A percentile compares a stretch with the other conserved stretches of the same genome.
Evolutionary conservation across 2,888 invertebrate species (phyloP).

Genomic region (Eupithecia tripunctaria): DNA sequence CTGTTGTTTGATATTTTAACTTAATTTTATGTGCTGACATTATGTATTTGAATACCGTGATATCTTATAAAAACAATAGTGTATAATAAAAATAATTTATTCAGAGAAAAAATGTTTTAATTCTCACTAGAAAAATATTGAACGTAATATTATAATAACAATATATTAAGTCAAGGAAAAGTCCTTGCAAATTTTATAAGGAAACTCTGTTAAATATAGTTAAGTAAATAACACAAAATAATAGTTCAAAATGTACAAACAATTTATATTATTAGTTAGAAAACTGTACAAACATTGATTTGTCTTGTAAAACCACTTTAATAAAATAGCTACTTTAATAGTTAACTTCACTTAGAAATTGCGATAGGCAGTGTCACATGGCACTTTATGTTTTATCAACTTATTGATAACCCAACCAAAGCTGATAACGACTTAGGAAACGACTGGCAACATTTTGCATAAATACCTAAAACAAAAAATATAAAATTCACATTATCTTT

Average conservation of each 20-base stretch:
- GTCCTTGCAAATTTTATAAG: constrained; percentile 21
- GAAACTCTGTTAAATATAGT: constrained; percentile 18
- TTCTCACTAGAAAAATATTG: constrained; percentile 47
- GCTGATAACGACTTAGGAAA: constrained; percentile 77
- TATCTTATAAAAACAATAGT: constrained; percentile 37
- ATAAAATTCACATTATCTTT: constrained; percentile 54
- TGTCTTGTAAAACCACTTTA: constrained; percentile 27
- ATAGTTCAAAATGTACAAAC: constrained; percentile 34
- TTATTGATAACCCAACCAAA: constrained; percentile 79
- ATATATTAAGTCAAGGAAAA: constrained; percentile 31
- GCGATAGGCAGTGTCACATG: constrained; percentile 81
- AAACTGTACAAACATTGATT: constrained; percentile 31
- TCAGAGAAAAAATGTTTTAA: constrained; percentile 52
- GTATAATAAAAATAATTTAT: constrained; percentile 54
- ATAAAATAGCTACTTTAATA: constrained; percentile 29
- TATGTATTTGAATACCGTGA: constrained; percentile 17
- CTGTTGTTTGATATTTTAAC: neutral
- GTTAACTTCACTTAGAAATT: constrained; percentile 59
- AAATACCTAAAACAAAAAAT: constrained; percentile 53
- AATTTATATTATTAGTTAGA: constrained; percentile 14
- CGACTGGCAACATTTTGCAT: constrained; percentile 69
- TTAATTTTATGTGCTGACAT: constrained; percentile 7
- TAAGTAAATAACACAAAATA: constrained; percentile 26
- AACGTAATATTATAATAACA: constrained; percentile 30
- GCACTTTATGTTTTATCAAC: constrained; percentile 75